Conservation (phyloP, 2,888 invertebrate species). For the Amphipyra tragopoginis region DNA sequence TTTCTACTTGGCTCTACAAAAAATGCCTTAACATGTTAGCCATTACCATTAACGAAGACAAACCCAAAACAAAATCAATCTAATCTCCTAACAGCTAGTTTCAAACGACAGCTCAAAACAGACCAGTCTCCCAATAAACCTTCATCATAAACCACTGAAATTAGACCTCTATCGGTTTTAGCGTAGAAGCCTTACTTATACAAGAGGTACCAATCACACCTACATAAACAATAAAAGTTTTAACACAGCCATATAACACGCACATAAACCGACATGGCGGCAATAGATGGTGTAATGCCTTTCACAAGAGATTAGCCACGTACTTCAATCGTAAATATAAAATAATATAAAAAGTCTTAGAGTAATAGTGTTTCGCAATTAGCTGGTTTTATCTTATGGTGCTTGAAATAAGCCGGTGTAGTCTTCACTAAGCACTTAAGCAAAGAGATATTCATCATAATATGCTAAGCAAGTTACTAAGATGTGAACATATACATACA, state of each 20-base stretch:
- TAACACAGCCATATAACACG: conserved; percentile 59
- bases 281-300: conserved; percentile 53
- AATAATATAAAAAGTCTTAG: conserved; percentile 34
- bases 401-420: conserved; percentile 4
- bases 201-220: conserved; percentile 50
- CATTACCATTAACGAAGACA: too few relatives aligned
- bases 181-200: conserved; percentile 20
- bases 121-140: neutral
- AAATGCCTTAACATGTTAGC: too few relatives aligned
- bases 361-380: conserved; percentile 51
- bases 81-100: conserved; percentile 18
- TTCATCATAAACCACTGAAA: conserved; percentile 1
- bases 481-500: too few relatives aligned
- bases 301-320: conserved; percentile 56
- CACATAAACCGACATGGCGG: conserved; percentile 37
- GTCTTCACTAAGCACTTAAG: neutral
- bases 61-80: neutral
- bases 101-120: conserved; percentile 9
- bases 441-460: neutral
- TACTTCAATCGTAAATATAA: conserved; percentile 39
- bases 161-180: conserved; percentile 25
- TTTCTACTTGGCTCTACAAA: too few relatives aligned
- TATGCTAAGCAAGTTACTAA: too few relatives aligned
- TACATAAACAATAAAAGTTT: conserved; percentile 56
- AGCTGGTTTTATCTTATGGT: conserved; percentile 18